Evolutionary conservation across 2,113 vertebrate genomes (phyloP).

Genomic region (Platysteira castanea): DNA sequence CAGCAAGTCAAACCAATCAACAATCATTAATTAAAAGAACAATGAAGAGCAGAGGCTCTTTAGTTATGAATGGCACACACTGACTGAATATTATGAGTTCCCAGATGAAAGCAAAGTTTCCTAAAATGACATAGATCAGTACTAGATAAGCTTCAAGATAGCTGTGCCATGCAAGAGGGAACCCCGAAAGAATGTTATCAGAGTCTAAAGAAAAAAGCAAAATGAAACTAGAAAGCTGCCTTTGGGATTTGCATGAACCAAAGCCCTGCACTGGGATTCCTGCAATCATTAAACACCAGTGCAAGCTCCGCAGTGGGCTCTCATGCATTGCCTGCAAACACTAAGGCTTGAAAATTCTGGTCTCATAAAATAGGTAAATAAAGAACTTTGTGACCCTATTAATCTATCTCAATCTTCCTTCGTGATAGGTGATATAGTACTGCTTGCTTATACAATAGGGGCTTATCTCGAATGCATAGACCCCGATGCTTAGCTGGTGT

Average conservation of each 20-base stretch:
- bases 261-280: neutral
- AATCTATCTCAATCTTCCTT: neutral
- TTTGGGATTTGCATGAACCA: neutral
- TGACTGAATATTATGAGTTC: conserved; percentile 30
- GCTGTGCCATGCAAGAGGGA: neutral
- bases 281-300: neutral
- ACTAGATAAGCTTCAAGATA: neutral
- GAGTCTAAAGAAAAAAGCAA: neutral
- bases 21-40: conserved; percentile 79
- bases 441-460: neutral
- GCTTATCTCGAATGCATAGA: neutral
- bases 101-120: conserved; percentile 52
- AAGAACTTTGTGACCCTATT: neutral
- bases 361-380: neutral
- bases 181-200: neutral
- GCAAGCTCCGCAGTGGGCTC: neutral
- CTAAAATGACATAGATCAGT: conserved; percentile 17
- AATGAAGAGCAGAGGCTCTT: conserved; percentile 65
- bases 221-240: neutral
- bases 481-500: neutral
- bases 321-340: neutral
- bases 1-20: conserved; percentile 77
- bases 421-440: neutral
- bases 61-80: conserved; percentile 53
- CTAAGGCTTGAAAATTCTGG: neutral